These are phyloP conservation scores for Pygoscelis adeliae DNA, from an alignment of 2,113 vertebrate species.

Conservation along the genomic window DNA sequence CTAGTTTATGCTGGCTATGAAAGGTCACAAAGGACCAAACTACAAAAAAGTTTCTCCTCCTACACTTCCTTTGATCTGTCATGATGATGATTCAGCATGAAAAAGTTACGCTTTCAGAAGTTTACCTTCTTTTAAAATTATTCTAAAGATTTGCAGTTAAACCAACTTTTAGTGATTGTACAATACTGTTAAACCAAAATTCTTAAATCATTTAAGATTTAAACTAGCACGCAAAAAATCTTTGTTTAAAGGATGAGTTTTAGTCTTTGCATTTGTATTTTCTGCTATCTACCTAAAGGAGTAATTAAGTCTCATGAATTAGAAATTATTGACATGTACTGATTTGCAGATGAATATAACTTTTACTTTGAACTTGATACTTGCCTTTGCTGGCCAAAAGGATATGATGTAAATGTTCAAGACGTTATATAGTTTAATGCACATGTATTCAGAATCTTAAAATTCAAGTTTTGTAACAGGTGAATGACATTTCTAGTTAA, in stretches of 20 bases:
- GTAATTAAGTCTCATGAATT: neutral
- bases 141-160: neutral
- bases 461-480: neutral
- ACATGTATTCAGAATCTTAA: neutral
- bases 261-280: neutral
- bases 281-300: neutral
- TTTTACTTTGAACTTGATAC: neutral
- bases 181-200: neutral
- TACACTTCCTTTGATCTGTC: neutral
- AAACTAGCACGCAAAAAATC: neutral
- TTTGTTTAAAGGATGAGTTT: neutral
- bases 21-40: neutral
- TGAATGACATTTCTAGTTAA: neutral
- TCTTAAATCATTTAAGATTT: neutral
- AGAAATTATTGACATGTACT: neutral
- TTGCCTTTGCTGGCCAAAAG: neutral
- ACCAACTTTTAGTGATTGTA: neutral
- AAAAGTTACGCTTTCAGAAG: neutral
- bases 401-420: neutral
- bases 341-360: neutral
- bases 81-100: neutral
- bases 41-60: neutral
- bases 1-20: neutral
- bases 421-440: neutral
- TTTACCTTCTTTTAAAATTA: neutral